Evolutionary conservation across 2,888 invertebrate genomes (phyloP), one percentile per base, ranked within the genome.

Genomic region (Eilema caniola): DNA sequence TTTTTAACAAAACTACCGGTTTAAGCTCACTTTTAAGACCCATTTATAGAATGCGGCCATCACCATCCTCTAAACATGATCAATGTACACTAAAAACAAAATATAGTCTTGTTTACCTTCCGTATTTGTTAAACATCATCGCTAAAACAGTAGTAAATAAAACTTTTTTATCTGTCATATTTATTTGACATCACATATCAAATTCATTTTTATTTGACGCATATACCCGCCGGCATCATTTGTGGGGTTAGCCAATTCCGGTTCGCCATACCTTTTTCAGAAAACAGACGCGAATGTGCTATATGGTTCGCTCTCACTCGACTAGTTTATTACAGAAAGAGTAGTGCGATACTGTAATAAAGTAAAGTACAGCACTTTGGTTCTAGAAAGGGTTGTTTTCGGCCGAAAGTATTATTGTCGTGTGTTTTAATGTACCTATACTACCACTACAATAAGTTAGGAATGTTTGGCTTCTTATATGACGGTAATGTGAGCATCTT

Each of bases 131-230:
- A 56, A 20, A 74, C 57, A 70, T 73, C 67, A 62, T 61, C 66
- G 37, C 31, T 64, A 69, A 75, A 76, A 78, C 64, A 72, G 68
- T 71, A 74, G 61, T 65, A 64, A 74, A 81, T 72, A 78, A 74
- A 74, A 77, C 68, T 76, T 77, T 71, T 74, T 71, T 70, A 74
- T 75, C 61, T 69, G 75, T 75, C 75, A 67, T 71, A 77, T 81
- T 78, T 80, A 77, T 79, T 64, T 74, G 79, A 72, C 75, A 62
- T 79, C 75, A 70, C 80, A 73, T 75, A 77, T 77, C 79, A 79
- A 81, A 70, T 81, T 79, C 81, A 80, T 80, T 80, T 80, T 80
- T 81, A 80, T 80, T 77, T 80, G 80, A 79, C 81, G 73, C 73
- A 79, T 77, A 73, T 79, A 77, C 64, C 70, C 75, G 66, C 81